These are phyloP conservation scores for Thryonomys swinderianus DNA, from an alignment of 2,113 vertebrate genomes.

Conservation along the genomic window DNA sequence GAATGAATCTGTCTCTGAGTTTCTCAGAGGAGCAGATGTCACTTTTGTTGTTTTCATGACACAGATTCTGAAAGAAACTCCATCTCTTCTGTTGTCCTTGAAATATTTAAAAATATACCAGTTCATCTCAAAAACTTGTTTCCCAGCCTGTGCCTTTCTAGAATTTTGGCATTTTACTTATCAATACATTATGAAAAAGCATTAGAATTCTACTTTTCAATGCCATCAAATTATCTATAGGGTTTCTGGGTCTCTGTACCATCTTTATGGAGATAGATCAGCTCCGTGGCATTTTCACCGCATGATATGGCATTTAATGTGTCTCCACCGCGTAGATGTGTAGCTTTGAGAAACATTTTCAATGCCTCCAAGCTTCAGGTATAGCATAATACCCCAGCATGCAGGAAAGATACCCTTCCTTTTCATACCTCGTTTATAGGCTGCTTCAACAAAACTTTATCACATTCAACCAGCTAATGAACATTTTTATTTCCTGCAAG, in stretches of 20 bases:
- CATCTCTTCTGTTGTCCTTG: background rate
- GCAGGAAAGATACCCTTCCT: background rate
- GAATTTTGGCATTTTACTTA: conserved; percentile 53
- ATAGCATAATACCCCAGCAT: background rate
- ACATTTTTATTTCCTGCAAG: background rate
- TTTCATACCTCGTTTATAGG: background rate
- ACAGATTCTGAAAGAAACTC: conserved; percentile 36
- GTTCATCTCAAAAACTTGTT: background rate
- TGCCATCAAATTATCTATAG: conserved; percentile 16
- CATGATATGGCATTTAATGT: conserved; percentile 11
- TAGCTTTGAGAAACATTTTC: conserved; percentile 14
- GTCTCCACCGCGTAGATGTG: background rate
- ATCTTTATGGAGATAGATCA: conserved; percentile 58
- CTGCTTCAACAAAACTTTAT: conserved; percentile 7
- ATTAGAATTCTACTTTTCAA: background rate
- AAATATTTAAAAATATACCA: conserved; percentile 11
- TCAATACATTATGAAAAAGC: conserved; percentile 65
- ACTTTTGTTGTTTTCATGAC: background rate
- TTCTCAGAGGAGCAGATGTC: background rate
- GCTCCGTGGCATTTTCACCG: conserved; percentile 12
- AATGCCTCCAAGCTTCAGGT: background rate
- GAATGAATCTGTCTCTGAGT: background rate
- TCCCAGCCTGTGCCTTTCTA: conserved; percentile 5
- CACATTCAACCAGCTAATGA: background rate
- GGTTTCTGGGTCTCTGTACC: background rate